Evolutionary conservation across 53 echinoderm and acorn worm genomes (phyloP).

Genomic region (Apostichopus leukothele): DNA sequence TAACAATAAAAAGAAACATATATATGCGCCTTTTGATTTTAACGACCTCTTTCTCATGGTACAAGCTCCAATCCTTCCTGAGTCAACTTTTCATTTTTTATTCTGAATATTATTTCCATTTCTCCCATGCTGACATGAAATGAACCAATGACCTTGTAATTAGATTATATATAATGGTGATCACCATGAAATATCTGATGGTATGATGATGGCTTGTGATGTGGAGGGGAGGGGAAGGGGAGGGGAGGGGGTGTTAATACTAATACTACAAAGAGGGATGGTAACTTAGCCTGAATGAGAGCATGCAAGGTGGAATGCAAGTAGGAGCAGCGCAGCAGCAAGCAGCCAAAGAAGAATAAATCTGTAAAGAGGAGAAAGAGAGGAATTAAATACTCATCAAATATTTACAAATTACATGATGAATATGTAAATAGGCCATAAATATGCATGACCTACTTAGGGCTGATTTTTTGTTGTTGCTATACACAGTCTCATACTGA

Average conservation of each 20-base stretch:
- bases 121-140: background rate
- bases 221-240: background rate
- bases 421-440: no score
- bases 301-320: conserved; percentile 49
- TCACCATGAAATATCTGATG: background rate
- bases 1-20: no score
- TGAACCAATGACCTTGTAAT: background rate
- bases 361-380: conserved; percentile 37
- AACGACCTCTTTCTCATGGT: no score
- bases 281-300: conserved; percentile 30
- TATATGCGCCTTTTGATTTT: no score
- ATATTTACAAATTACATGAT: no score
- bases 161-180: background rate
- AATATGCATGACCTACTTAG: no score
- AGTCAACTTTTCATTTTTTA: no score
- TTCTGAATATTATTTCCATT: background rate
- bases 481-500: no score
- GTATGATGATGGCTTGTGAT: background rate
- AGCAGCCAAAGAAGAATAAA: conserved; percentile 33
- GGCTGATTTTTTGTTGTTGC: no score
- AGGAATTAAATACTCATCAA: background rate
- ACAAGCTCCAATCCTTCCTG: no score
- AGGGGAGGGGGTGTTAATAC: background rate
- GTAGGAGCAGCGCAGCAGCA: conserved; percentile 9
- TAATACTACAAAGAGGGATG: conserved; percentile 39